phyloP scores from a whole-genome alignment of 37 sponge, comb jelly and placozoan species.

The Ianthella basta region DNA sequence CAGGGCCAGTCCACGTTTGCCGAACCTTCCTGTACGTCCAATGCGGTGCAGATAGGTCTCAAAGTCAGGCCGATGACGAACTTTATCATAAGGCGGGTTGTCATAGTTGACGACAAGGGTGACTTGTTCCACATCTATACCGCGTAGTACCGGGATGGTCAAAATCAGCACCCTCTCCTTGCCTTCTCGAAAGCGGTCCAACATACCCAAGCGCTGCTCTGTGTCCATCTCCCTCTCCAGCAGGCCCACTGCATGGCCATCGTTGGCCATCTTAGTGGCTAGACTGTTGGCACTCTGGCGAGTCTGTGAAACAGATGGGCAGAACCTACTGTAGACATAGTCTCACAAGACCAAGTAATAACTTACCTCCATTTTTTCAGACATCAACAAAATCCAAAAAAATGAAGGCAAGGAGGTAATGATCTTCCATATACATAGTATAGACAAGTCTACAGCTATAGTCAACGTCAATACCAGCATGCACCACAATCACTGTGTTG shows the following conservation, averaged over 20 bases:
- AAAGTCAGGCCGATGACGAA: slow-evolving; percentile 54
- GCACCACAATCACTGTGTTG: too few relatives aligned
- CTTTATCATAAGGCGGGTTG: slow-evolving; percentile 68
- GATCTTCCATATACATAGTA: too few relatives aligned
- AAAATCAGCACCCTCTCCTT: slow-evolving; percentile 94
- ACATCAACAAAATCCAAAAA: too few relatives aligned
- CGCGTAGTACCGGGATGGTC: slow-evolving; percentile 93
- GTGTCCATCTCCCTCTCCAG: slow-evolving; percentile 86
- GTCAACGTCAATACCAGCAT: too few relatives aligned
- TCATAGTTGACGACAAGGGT: slow-evolving; percentile 97
- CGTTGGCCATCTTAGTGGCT: slow-evolving; percentile 77
- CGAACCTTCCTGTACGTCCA: slow-evolving; percentile 89
- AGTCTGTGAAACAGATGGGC: slow-evolving; percentile 49
- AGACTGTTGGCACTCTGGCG: slow-evolving; percentile 77
- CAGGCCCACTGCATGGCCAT: slow-evolving; percentile 93
- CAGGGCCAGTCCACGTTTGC: slow-evolving; percentile 89
- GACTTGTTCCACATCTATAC: slow-evolving; percentile 91
- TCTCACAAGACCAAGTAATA: too few relatives aligned
- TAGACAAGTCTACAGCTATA: too few relatives aligned
- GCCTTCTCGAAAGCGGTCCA: slow-evolving; percentile 89
- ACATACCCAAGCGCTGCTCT: slow-evolving; percentile 81
- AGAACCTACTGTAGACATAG: not conserved
- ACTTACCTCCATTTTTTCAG: too few relatives aligned
- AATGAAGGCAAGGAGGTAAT: too few relatives aligned
- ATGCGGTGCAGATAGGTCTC: slow-evolving; percentile 94